Conservation (phyloP, 1,140 invertebrate species). For the Panulirus ornatus region DNA sequence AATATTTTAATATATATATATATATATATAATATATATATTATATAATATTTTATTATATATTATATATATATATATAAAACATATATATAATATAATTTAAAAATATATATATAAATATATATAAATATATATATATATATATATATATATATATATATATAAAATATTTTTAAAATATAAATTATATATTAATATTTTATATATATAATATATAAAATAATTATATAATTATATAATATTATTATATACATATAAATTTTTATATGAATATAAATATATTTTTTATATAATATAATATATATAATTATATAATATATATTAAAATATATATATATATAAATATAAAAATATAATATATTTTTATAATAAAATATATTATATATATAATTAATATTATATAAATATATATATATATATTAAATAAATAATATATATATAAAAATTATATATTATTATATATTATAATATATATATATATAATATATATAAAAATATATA, state of each 20-base stretch:
- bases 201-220: background rate
- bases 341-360: too few species aligned
- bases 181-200: background rate
- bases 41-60: background rate
- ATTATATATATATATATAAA: background rate
- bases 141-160: background rate
- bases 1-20: background rate
- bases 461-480: background rate
- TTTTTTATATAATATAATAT: background rate
- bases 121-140: background rate
- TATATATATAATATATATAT: background rate
- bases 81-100: background rate
- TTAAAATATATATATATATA: background rate
- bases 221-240: background rate
- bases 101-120: background rate
- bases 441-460: background rate
- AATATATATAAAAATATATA: background rate
- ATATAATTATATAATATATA: background rate
- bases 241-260: background rate
- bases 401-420: constrained; percentile 14
- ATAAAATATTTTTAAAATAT: background rate
- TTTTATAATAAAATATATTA: too few species aligned
- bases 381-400: background rate
- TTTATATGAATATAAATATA: background rate
- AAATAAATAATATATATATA: constrained; percentile 5